Evolutionary conservation across 2,113 vertebrate species (phyloP).

Genomic region (Chloroceryle aenea): DNA sequence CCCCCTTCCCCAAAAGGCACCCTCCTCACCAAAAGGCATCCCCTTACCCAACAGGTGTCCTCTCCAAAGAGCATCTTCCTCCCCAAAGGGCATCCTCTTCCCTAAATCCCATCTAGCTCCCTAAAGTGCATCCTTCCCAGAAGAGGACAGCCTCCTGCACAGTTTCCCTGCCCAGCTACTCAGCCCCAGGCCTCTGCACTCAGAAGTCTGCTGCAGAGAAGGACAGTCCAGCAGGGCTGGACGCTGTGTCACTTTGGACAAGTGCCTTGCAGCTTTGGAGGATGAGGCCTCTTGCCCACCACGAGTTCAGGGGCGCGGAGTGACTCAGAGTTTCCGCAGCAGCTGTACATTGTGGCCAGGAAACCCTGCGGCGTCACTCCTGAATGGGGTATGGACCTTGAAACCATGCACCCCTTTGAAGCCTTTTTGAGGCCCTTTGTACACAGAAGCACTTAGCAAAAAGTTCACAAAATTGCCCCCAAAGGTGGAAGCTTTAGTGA

Average conservation of each 20-base stretch:
- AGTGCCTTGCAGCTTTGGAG: accelerated
- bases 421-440: neutral
- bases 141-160: neutral
- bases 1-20: neutral
- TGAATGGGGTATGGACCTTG: accelerated
- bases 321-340: neutral
- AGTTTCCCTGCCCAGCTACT: accelerated
- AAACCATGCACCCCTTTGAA: accelerated
- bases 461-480: neutral
- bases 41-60: no score
- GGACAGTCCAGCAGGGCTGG: accelerated
- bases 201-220: neutral
- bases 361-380: accelerated
- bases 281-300: accelerated
- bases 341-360: accelerated
- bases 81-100: accelerated
- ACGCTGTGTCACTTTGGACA: accelerated
- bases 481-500: neutral
- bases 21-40: no score
- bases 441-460: neutral
- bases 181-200: accelerated
- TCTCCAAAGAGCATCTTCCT: neutral
- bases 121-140: neutral
- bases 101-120: neutral
- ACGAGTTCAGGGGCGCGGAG: accelerated